Evolutionary conservation across 2,888 invertebrate genomes (phyloP), one percentile per base, ranked within the genome.

Genomic region (Dusona sp.): DNA sequence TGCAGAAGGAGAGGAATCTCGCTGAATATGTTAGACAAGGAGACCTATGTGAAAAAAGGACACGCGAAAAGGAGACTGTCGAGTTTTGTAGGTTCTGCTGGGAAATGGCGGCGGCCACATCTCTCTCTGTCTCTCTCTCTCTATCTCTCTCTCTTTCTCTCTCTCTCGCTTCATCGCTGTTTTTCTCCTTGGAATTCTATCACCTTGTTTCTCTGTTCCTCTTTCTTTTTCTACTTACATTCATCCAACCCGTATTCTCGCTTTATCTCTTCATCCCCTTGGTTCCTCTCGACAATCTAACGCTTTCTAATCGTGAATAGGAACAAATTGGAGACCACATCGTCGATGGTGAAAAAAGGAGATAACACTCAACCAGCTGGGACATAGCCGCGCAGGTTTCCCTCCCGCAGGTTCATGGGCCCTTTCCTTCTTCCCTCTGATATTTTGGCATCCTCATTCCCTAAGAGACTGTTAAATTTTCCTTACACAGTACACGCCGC

Each of bases 281-380:
- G 45, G 79, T 68, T 73, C 61, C 38, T 78, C 70, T 79, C 65
- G 72, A 82, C 86, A 87, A 85, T 88, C 85, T 80, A 83, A 86
- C 88, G 88, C 87, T 88, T 89, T 89, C 89, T 89, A 89, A 89
- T 89, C 89, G 84, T 89, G 89, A 89, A 89, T 89, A 85, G 89
- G 83, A 87, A 80, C 87, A 89, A 89, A 89, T 89, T 89, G 88
- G 85, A 89, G 89, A 86, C 87, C 84, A 79, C 82, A 54, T 82
- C 36, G 72, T 57, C 36, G 67, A n/a, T 36, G 51, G 64, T 51
- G 79, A 73, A 73, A 82, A 86, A 87, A 84, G 83, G 83, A 79
- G 68, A 80, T 80, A 68, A 72, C 68, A 77, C 65, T 79, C 65
- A 57, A 77, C 38, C 61, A 57, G 65, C 22, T 51, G 54, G 70